phyloP scores from a whole-genome alignment of 2,113 vertebrate genomes.

The Cettia cetti region DNA sequence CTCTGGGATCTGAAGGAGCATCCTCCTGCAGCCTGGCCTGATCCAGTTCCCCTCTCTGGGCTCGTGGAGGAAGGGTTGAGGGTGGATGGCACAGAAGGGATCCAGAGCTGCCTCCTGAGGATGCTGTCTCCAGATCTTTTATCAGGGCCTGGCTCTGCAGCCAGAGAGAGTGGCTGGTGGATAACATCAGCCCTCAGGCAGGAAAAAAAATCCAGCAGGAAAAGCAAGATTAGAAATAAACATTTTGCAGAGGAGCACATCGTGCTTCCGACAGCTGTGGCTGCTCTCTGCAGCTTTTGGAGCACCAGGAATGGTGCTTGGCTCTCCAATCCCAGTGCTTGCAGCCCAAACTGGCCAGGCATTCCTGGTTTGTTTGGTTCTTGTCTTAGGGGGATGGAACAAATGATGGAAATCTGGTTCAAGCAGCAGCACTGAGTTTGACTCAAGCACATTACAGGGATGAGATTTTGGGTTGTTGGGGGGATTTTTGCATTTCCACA shows the following conservation, averaged over 20 bases:
- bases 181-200: background rate
- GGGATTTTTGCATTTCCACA: background rate
- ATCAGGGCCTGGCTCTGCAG: background rate
- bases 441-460: background rate
- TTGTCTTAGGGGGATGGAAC: background rate
- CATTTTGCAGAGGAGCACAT: background rate
- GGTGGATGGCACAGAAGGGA: background rate
- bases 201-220: background rate
- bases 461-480: background rate
- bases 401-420: background rate
- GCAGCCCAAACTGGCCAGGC: background rate
- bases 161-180: background rate
- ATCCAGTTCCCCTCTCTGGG: background rate
- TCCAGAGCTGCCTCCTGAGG: background rate
- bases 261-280: background rate
- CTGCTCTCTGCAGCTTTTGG: background rate
- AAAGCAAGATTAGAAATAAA: background rate
- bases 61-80: background rate
- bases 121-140: background rate
- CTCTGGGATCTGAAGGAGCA: rapidly evolving
- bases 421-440: background rate
- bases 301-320: background rate
- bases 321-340: background rate
- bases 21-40: background rate
- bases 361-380: background rate